A percentile compares a stretch with the other conserved stretches of the same genome.
Evolutionary conservation across 2,113 vertebrate species (phyloP).

Genomic region (Mormyrus iriodes): DNA sequence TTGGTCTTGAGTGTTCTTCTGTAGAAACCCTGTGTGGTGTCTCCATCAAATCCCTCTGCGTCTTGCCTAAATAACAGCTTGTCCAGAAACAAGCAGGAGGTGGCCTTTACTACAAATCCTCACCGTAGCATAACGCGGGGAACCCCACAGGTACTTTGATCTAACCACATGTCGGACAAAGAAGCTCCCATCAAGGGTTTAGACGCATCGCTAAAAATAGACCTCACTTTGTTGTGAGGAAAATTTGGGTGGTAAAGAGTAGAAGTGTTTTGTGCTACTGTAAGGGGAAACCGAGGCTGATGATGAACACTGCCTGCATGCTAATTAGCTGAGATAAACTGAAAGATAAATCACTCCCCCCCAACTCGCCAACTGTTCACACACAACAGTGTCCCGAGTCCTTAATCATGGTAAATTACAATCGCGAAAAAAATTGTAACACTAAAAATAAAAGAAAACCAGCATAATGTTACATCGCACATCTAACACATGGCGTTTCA

Average conservation of each 20-base stretch:
- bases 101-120: background rate
- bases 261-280: background rate
- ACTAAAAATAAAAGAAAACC: background rate
- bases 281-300: background rate
- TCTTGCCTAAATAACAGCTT: background rate
- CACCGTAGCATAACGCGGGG: background rate
- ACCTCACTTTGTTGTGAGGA: background rate
- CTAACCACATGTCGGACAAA: background rate
- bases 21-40: background rate
- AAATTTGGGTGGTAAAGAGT: background rate
- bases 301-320: background rate
- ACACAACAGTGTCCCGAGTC: conserved; percentile 34
- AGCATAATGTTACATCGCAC: background rate
- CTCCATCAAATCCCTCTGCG: background rate
- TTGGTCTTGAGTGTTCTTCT: background rate
- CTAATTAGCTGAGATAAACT: conserved; percentile 1
- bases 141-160: background rate
- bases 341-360: conserved; percentile 50
- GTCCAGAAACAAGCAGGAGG: background rate
- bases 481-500: background rate
- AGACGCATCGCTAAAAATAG: background rate
- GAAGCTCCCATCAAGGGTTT: background rate
- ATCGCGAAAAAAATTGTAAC: conserved; percentile 24
- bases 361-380: conserved; percentile 32
- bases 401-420: conserved; percentile 37